Evolutionary conservation across 2,113 vertebrate genomes (phyloP).

Genomic region (Tragelaphus strepsiceros): DNA sequence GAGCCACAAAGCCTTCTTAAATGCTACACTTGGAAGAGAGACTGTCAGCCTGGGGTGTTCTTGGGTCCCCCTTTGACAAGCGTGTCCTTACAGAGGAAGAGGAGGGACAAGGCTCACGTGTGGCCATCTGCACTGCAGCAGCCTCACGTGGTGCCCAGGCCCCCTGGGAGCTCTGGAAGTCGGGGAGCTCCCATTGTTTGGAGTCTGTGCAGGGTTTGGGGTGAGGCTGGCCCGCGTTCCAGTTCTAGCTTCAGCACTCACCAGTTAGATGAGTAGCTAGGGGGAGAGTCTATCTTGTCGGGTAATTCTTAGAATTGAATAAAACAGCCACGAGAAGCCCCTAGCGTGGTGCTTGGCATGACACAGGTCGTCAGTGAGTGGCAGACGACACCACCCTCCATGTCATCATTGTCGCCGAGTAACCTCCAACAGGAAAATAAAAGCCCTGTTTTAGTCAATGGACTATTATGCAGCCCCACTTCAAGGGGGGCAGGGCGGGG

Average conservation of each 20-base stretch:
- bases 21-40: neutral
- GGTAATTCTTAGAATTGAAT: neutral
- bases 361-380: neutral
- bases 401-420: neutral
- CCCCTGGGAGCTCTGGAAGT: neutral
- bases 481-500: neutral
- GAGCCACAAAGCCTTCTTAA: neutral
- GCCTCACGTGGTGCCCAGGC: fast-evolving
- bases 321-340: neutral
- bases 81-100: no score
- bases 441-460: constrained; percentile 4
- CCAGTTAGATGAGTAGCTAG: neutral
- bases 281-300: neutral
- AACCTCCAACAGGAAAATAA: neutral
- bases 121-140: fast-evolving
- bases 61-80: neutral
- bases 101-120: fast-evolving
- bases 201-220: neutral
- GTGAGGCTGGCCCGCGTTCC: neutral
- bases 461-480: neutral
- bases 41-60: neutral
- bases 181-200: neutral
- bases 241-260: neutral
- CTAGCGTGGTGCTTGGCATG: neutral
- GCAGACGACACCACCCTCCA: neutral